Evolutionary conservation across 2,888 invertebrate species (phyloP).

Genomic region (Pomacea canaliculata): DNA sequence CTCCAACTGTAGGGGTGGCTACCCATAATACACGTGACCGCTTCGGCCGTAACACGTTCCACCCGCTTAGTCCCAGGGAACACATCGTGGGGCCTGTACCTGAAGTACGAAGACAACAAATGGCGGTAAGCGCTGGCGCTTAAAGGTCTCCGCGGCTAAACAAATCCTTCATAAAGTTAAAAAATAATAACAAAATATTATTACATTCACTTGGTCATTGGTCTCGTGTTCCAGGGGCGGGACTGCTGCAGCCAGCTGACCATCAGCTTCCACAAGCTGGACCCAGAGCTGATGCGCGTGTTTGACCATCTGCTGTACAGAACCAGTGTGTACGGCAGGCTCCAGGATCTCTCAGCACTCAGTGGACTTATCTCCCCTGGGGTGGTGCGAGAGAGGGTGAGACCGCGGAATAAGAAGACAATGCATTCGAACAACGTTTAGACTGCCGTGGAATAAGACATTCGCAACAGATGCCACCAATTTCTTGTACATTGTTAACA

Average conservation of each 20-base stretch:
- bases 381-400: too few relatives aligned
- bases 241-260: slow-evolving; percentile 27
- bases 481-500: too few relatives aligned
- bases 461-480: too few relatives aligned
- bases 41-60: slow-evolving; percentile 16
- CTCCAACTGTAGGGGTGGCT: slow-evolving; percentile 9
- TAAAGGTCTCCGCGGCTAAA: background rate
- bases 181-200: too few relatives aligned
- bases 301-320: slow-evolving; percentile 21
- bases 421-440: too few relatives aligned
- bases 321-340: slow-evolving; percentile 17
- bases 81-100: slow-evolving; percentile 19
- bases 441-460: too few relatives aligned
- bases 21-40: slow-evolving; percentile 12
- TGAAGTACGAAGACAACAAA: background rate
- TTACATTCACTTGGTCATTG: too few relatives aligned
- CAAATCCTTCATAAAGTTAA: too few relatives aligned
- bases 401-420: too few relatives aligned
- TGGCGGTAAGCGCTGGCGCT: slow-evolving; percentile 9
- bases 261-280: slow-evolving; percentile 22
- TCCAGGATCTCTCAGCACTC: slow-evolving; percentile 9
- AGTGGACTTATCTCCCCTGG: background rate
- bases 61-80: slow-evolving; percentile 11
- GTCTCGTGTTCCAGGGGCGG: background rate
- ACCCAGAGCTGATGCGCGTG: slow-evolving; percentile 14